Conservation (phyloP, 2,113 vertebrate species). For the Corythoichthys haematopterus region DNA sequence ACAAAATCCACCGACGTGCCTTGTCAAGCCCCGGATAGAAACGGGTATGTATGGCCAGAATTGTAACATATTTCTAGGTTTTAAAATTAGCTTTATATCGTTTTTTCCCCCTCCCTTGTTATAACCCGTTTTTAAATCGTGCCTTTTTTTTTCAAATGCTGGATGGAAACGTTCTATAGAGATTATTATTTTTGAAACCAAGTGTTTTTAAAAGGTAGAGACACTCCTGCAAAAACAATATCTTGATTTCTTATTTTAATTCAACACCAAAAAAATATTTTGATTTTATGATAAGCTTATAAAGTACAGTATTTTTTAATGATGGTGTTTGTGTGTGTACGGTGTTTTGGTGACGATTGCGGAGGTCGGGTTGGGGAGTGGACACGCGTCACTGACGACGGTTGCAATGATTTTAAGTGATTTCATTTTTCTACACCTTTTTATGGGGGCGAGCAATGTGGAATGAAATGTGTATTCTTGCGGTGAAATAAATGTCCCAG, state of each 20-base stretch:
- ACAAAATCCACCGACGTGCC: constrained; percentile 5
- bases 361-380: constrained; percentile 14
- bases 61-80: neutral
- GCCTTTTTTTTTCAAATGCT: neutral
- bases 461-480: constrained; percentile 57
- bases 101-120: neutral
- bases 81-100: neutral
- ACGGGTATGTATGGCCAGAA: neutral
- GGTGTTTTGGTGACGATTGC: constrained; percentile 8
- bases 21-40: neutral
- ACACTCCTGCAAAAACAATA: constrained; percentile 34
- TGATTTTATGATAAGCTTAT: constrained; percentile 16
- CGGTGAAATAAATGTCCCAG: constrained; percentile 25
- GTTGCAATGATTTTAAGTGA: constrained; percentile 15
- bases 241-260: constrained; percentile 19
- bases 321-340: constrained; percentile 21
- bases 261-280: neutral
- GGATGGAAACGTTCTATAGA: neutral
- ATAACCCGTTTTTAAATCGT: neutral
- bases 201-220: constrained; percentile 35
- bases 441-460: constrained; percentile 57
- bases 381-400: neutral
- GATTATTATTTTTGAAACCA: constrained; percentile 12
- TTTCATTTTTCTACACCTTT: constrained; percentile 53
- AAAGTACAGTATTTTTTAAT: constrained; percentile 39